phyloP scores from a whole-genome alignment of 1,140 invertebrate species.

The Lepidurus apus region DNA sequence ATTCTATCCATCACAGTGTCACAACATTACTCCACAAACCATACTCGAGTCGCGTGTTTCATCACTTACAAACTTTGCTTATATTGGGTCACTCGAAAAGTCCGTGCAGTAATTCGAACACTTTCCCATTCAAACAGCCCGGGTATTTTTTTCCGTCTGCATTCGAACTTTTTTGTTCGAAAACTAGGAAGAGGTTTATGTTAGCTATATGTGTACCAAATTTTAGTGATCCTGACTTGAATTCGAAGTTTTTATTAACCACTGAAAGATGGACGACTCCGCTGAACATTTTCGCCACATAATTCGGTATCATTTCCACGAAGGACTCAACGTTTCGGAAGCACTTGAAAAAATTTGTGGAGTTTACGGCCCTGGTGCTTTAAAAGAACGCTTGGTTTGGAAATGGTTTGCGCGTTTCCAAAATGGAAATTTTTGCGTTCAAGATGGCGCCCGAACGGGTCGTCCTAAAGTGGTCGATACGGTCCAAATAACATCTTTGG shows the following conservation, averaged over 20 bases:
- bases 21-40: no score
- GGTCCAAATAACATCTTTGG: neutral
- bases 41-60: neutral
- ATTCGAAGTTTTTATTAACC: neutral
- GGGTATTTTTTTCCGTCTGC: neutral
- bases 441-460: neutral
- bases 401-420: neutral
- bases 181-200: neutral
- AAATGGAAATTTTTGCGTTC: neutral
- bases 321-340: conserved; percentile 1
- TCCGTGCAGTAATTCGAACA: neutral
- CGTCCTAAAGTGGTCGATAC: no score
- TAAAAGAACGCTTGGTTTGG: neutral
- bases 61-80: no score
- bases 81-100: neutral
- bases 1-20: no score
- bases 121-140: neutral
- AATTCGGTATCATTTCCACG: neutral
- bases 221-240: neutral
- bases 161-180: conserved; percentile 1
- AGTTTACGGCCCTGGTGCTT: neutral
- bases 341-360: neutral
- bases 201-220: neutral
- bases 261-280: neutral
- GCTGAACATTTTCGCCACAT: neutral